Evolutionary conservation across 2,797 vertebrate genomes (phyloP).

Genomic region (Monodelphis domestica): DNA sequence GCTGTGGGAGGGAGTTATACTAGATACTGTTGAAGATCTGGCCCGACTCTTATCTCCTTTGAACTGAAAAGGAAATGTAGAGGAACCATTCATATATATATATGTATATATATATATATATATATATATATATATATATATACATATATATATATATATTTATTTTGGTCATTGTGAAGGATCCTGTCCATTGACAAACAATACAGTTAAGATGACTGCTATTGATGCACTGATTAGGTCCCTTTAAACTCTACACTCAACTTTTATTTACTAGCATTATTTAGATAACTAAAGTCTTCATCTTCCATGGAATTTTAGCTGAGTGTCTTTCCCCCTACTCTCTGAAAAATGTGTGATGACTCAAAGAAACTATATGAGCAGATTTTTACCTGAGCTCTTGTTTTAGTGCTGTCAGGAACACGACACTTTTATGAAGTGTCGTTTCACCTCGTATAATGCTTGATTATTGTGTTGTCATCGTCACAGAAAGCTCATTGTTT

Average conservation of each 20-base stretch:
- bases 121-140: too few species aligned
- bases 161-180: neutral
- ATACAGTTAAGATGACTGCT: neutral
- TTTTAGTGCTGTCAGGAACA: slow-evolving; percentile 36
- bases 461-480: slow-evolving; percentile 61
- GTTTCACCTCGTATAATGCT: slow-evolving; percentile 69
- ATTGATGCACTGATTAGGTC: neutral
- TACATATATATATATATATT: too few species aligned
- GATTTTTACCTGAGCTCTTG: slow-evolving; percentile 42
- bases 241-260: neutral
- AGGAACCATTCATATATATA: too few species aligned
- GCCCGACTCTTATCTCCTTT: neutral
- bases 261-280: neutral
- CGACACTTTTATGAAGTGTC: slow-evolving; percentile 32
- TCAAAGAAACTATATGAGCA: neutral
- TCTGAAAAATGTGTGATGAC: neutral
- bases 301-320: neutral
- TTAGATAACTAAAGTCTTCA: neutral
- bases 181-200: neutral
- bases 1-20: neutral
- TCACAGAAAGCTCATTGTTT: slow-evolving; percentile 73
- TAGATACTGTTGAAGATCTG: neutral
- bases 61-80: neutral
- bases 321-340: neutral
- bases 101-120: too few species aligned